These are phyloP conservation scores for Dilophus febrilis DNA, from an alignment of 2,888 invertebrate genomes.

Conservation along the genomic window DNA sequence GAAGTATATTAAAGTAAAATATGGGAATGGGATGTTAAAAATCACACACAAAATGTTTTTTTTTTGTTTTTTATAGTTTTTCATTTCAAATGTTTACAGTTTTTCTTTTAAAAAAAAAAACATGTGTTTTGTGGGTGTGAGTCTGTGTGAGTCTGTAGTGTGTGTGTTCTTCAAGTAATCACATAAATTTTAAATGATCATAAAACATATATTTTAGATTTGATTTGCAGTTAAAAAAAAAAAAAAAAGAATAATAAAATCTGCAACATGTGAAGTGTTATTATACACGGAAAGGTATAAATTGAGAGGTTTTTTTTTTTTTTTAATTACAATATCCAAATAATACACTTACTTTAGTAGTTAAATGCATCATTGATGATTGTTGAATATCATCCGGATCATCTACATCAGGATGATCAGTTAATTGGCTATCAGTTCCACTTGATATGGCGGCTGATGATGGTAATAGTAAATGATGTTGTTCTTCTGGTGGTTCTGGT, in stretches of 20 bases:
- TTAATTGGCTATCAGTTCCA: constrained; percentile 3
- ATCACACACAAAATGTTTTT: neutral
- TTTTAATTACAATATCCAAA: neutral
- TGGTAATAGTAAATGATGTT: too few relatives aligned
- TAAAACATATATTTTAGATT: neutral
- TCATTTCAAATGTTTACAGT: too few relatives aligned
- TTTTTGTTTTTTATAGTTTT: neutral
- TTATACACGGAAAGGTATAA: too few relatives aligned
- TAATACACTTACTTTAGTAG: constrained; percentile 6
- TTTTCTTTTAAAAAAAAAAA: too few relatives aligned
- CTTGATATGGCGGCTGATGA: neutral
- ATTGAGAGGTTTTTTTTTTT: too few relatives aligned
- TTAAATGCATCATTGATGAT: constrained; percentile 7
- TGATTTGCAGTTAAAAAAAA: too few relatives aligned
- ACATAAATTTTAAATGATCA: neutral
- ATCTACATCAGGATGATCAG: constrained; percentile 5
- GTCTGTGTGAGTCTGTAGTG: neutral
- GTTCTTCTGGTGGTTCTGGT: constrained; percentile 7
- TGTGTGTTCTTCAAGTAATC: neutral
- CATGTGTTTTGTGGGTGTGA: neutral
- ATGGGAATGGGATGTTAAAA: too few relatives aligned
- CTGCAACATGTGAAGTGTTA: too few relatives aligned
- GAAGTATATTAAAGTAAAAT: too few relatives aligned
- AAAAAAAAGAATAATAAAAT: too few relatives aligned
- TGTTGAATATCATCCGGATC: too few relatives aligned